These are phyloP conservation scores for Ptilodon capucinus DNA, from an alignment of 2,888 invertebrate species.

Conservation along the genomic window DNA sequence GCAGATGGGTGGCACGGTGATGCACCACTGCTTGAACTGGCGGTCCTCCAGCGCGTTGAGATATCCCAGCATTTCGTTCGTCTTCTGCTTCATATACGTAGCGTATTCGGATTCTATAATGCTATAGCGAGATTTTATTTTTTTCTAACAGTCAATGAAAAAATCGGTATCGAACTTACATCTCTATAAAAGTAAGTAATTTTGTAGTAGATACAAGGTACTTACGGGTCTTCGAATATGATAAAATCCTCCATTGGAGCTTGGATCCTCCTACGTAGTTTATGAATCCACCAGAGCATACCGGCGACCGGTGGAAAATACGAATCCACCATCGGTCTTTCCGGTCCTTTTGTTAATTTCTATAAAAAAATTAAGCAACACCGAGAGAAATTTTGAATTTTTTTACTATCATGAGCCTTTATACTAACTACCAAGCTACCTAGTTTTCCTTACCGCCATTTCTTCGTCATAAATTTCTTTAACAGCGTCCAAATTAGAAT, in stretches of 20 bases:
- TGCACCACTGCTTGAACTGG: constrained; percentile 87
- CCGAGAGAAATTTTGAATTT: too few species aligned
- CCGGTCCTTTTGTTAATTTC: constrained; percentile 69
- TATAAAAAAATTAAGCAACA: constrained; percentile 17
- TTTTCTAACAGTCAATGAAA: too few species aligned
- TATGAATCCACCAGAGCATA: constrained; percentile 87
- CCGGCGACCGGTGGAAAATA: constrained; percentile 91
- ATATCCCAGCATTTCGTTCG: constrained; percentile 85
- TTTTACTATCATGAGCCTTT: too few species aligned
- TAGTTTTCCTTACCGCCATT: constrained; percentile 58
- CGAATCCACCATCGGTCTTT: constrained; percentile 81
- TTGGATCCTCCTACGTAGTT: constrained; percentile 83
- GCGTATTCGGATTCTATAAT: constrained; percentile 84
- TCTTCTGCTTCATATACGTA: constrained; percentile 79
- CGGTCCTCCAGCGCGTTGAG: constrained; percentile 84
- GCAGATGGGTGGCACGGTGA: constrained; percentile 85
- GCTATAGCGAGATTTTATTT: constrained; percentile 49
- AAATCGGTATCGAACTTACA: too few species aligned
- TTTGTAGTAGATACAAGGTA: constrained; percentile 18
- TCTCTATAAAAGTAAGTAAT: too few species aligned
- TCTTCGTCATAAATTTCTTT: constrained; percentile 85
- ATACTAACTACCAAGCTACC: background rate
- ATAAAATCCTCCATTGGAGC: constrained; percentile 84
- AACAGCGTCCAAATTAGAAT: constrained; percentile 84
- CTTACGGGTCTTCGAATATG: constrained; percentile 85